Base-by-base conservation (phyloP, 2,888 invertebrate species). In the Rugalucina vietnamica region DNA sequence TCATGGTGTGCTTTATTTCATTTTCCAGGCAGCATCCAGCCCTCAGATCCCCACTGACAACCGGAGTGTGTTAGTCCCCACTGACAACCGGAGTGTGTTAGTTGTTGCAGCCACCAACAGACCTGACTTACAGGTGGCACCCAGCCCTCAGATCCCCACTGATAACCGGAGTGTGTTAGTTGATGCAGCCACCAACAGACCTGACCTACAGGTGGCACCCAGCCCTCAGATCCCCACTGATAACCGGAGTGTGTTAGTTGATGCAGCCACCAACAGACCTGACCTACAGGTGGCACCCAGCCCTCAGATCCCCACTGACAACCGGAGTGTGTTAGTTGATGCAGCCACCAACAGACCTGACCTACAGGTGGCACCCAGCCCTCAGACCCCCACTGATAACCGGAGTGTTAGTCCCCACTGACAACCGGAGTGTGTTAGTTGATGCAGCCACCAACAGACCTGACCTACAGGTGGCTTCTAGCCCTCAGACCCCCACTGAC, bases 301-400 rank as follows among this genome's bases (percentile, higher is more conserved):
- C n/a, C n/a, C n/a, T n/a, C n/a, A n/a, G n/a, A n/a, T n/a, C n/a
- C n/a, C n/a, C n/a, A n/a, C n/a, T 65, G 79, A 80, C 39, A 88
- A 87, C 73, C 80, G 77, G 57, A 87, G 84, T 49, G 96, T 96
- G 1, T 93, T 96, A 2, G 96, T 97, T 0, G 96, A 97, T 37
- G 97, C 96, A 4, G 96, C 97, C 12, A 97, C 96, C 57, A 97
- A 97, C 94, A 95, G 96, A 14, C 96, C 96, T 0, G 96, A 96
- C 88, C 95, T 96, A 93, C 93, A 97, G 54, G 97, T n/a, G n/a
- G n/a, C n/a, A n/a, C n/a, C n/a, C n/a, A n/a, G n/a, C n/a, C n/a
- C n/a, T n/a, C n/a, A n/a, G n/a, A n/a, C n/a, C n/a, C n/a, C n/a
- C n/a, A n/a, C n/a, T n/a, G n/a, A n/a, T n/a, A n/a, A n/a, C n/a